A percentile compares a stretch with the other conserved stretches of the same genome.
Evolutionary conservation across 2,797 vertebrate genomes (phyloP).

Genomic region (Malurus leucopterus): DNA sequence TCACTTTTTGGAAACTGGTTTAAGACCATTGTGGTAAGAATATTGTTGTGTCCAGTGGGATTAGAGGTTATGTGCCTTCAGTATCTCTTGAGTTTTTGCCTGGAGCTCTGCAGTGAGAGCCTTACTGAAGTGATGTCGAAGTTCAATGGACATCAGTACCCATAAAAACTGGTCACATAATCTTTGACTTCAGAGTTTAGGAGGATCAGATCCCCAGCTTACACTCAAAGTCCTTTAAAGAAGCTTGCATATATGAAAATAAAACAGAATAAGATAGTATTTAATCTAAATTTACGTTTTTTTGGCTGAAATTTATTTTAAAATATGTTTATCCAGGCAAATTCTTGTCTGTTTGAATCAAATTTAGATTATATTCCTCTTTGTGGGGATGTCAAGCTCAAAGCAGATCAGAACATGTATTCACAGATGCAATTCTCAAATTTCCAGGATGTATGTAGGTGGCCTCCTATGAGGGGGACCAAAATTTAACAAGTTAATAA

Average conservation of each 20-base stretch:
- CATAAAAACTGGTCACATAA: background rate
- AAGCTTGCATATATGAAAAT: background rate
- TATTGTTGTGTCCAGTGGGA: background rate
- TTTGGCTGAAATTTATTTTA: background rate
- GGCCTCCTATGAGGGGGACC: background rate
- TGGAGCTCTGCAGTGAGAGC: background rate
- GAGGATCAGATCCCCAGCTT: background rate
- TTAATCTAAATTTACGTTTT: background rate
- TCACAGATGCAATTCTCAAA: background rate
- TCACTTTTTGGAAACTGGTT: background rate
- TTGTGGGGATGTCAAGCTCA: background rate
- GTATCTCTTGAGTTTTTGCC: background rate
- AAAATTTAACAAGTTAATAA: background rate
- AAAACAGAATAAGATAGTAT: background rate
- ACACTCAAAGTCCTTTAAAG: background rate
- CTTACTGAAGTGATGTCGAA: background rate
- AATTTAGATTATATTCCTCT: background rate
- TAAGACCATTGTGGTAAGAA: background rate
- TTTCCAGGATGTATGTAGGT: background rate
- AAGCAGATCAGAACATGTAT: background rate
- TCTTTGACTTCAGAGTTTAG: background rate
- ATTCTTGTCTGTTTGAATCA: background rate
- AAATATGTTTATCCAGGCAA: background rate
- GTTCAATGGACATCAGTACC: background rate
- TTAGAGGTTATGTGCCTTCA: background rate